phyloP scores from a whole-genome alignment of 2,888 invertebrate species.

The Rhogogaster chlorosoma region DNA sequence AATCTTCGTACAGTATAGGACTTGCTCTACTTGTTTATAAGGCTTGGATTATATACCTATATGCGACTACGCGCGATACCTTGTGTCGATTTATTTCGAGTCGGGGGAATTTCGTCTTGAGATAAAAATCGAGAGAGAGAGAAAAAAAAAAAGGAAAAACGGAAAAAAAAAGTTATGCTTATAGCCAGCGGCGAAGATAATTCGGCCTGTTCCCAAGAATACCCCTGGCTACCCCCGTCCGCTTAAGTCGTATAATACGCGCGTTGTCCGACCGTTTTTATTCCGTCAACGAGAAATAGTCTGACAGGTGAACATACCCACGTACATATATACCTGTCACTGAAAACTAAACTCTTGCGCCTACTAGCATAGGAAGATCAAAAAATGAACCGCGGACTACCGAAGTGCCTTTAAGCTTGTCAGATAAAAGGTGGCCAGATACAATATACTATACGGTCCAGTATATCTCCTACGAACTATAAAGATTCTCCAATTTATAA shows the following conservation, averaged over 20 bases:
- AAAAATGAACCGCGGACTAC: slow-evolving; percentile 37
- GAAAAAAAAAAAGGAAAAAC: not conserved
- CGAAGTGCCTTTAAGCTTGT: slow-evolving; percentile 1
- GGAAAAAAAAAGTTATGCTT: not conserved
- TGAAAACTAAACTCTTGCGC: slow-evolving; percentile 18
- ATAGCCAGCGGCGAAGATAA: not conserved
- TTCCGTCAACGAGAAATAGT: slow-evolving; percentile 28
- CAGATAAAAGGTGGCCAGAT: slow-evolving; percentile 23
- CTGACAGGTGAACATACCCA: slow-evolving; percentile 41
- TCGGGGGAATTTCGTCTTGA: not conserved
- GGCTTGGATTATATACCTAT: too few relatives aligned
- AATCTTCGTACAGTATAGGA: not conserved
- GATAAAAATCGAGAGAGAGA: not conserved
- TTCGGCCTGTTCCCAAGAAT: not conserved
- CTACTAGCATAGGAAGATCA: not conserved
- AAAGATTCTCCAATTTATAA: not conserved
- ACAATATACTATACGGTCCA: not conserved
- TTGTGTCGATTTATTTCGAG: slow-evolving; percentile 20
- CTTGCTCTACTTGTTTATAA: not conserved
- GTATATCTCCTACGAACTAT: not conserved
- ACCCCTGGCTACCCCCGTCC: not conserved
- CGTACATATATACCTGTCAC: slow-evolving; percentile 35
- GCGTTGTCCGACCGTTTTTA: slow-evolving; percentile 5
- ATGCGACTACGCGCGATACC: not conserved
- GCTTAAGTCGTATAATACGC: not conserved